Evolutionary conservation across 2,888 invertebrate genomes (phyloP).

Genomic region (Boloria selene): DNA sequence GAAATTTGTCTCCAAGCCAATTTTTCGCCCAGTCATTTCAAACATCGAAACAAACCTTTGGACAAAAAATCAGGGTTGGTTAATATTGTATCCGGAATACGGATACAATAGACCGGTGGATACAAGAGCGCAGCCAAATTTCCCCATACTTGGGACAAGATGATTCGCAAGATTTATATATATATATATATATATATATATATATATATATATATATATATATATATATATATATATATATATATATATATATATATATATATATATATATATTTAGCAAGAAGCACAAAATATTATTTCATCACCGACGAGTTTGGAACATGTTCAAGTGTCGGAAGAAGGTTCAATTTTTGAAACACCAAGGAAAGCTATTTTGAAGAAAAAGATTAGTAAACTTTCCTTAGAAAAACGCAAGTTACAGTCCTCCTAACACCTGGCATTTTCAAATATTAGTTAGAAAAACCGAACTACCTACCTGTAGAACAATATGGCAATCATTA

Average conservation of each 20-base stretch:
- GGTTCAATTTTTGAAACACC: conserved; percentile 30
- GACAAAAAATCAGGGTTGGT: too few relatives aligned
- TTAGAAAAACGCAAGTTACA: conserved; percentile 9
- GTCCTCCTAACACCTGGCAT: too few relatives aligned
- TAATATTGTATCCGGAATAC: too few relatives aligned
- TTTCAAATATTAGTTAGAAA: neutral
- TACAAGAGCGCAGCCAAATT: too few relatives aligned
- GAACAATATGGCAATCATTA: neutral
- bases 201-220: neutral
- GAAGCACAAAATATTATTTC: conserved; percentile 7
- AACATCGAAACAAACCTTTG: too few relatives aligned
- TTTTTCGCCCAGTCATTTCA: too few relatives aligned
- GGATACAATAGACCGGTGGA: too few relatives aligned
- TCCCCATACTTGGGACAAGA: too few relatives aligned
- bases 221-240: neutral
- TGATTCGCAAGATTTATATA: too few relatives aligned
- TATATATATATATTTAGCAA: neutral
- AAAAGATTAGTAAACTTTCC: conserved; percentile 11
- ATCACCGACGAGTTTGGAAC: conserved; percentile 18
- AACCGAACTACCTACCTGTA: neutral
- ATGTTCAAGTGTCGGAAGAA: conserved; percentile 24
- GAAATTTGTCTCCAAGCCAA: too few relatives aligned
- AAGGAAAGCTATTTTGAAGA: conserved; percentile 24
- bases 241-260: too few relatives aligned
- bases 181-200: neutral